phyloP scores from a whole-genome alignment of 2,888 invertebrate species.

The Drosophila mettleri region DNA sequence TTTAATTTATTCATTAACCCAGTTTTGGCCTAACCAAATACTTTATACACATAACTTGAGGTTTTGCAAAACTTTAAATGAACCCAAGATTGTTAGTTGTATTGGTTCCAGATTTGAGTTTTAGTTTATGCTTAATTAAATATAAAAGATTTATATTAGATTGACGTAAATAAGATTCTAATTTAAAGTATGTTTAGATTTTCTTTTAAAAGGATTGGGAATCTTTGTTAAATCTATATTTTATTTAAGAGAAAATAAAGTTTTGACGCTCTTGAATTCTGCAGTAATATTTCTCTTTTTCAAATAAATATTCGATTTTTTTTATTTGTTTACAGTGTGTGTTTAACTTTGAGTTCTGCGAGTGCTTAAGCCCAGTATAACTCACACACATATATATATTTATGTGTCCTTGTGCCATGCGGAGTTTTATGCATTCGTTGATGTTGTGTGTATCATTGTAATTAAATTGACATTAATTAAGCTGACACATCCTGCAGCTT shows the following conservation, averaged over 20 bases:
- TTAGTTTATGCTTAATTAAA: no score
- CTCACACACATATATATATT: neutral
- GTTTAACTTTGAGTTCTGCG: neutral
- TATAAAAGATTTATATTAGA: no score
- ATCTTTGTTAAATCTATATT: no score
- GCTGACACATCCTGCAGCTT: constrained; percentile 61
- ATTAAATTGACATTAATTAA: constrained; percentile 79
- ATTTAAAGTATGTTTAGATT: no score
- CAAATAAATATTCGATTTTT: neutral
- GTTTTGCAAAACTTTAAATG: neutral
- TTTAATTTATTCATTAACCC: neutral
- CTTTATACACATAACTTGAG: neutral
- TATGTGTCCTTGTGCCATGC: neutral
- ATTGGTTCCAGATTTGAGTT: no score
- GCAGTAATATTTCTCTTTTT: neutral
- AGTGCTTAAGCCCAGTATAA: constrained; percentile 18
- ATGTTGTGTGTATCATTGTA: constrained; percentile 43
- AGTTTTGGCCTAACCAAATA: neutral
- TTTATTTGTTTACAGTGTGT: neutral
- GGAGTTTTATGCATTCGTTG: constrained; percentile 16
- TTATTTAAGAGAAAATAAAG: neutral
- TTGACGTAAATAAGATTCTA: no score
- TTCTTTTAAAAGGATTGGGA: no score
- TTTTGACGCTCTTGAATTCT: neutral
- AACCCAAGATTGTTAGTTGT: neutral